These are phyloP conservation scores for Sepiola atlantica DNA, from an alignment of 2,888 invertebrate genomes.

Conservation along the genomic window DNA sequence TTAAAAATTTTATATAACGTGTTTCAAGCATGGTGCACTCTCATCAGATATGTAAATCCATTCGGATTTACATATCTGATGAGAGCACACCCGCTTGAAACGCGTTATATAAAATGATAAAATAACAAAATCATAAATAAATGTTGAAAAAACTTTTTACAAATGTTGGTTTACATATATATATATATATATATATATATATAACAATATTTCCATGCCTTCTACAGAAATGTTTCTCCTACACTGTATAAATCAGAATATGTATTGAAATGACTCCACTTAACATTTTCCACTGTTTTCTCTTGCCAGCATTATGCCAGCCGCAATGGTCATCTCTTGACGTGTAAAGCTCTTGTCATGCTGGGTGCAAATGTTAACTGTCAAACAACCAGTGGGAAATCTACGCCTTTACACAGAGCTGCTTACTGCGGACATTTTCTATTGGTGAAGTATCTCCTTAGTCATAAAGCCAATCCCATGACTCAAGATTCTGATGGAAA, in stretches of 20 bases:
- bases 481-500: slow-evolving; percentile 86
- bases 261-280: neutral
- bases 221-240: neutral
- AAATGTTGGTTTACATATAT: too few relatives aligned
- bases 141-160: too few relatives aligned
- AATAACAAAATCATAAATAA: too few relatives aligned
- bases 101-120: too few relatives aligned
- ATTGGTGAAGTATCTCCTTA: slow-evolving; percentile 80
- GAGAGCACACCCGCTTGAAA: too few relatives aligned
- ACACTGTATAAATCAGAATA: neutral
- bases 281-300: neutral
- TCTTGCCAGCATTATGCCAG: slow-evolving; percentile 85
- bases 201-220: neutral
- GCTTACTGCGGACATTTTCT: slow-evolving; percentile 81
- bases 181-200: too few relatives aligned
- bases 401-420: slow-evolving; percentile 89
- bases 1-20: too few relatives aligned
- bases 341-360: slow-evolving; percentile 82
- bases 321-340: slow-evolving; percentile 83
- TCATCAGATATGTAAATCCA: too few relatives aligned
- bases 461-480: slow-evolving; percentile 78
- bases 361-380: slow-evolving; percentile 85
- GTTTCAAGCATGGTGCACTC: too few relatives aligned
- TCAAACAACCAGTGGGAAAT: slow-evolving; percentile 83
- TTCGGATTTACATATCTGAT: too few relatives aligned